phyloP scores from a whole-genome alignment of 2,797 vertebrate genomes.

The Sebastes oblongus region DNA sequence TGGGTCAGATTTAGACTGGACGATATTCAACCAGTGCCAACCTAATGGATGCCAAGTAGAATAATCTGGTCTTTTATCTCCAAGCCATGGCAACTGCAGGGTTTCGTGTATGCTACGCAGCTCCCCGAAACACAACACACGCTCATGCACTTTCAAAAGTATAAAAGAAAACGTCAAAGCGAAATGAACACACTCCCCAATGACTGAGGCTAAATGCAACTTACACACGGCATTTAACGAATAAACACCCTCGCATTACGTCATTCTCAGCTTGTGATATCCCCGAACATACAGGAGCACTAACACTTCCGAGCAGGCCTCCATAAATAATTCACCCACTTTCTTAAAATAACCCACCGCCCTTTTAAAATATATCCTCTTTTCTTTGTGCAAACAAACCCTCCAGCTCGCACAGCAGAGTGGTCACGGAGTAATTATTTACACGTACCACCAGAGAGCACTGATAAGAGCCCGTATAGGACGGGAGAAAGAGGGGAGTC shows the following conservation, averaged over 20 bases:
- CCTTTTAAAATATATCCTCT: conserved; percentile 58
- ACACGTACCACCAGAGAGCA: conserved; percentile 60
- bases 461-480: conserved; percentile 50
- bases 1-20: conserved; percentile 63
- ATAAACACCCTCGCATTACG: neutral
- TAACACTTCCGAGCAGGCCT: conserved; percentile 25
- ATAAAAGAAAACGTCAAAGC: conserved; percentile 26
- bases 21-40: conserved; percentile 35
- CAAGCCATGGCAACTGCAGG: conserved; percentile 44
- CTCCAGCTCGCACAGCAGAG: conserved; percentile 51
- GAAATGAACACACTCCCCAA: neutral
- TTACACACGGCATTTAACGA: neutral
- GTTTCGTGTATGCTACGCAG: conserved; percentile 40
- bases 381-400: conserved; percentile 64
- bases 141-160: neutral
- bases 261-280: conserved; percentile 8
- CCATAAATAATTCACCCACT: conserved; percentile 71
- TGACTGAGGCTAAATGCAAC: conserved; percentile 10
- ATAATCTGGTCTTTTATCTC: conserved; percentile 67
- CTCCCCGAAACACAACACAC: conserved; percentile 17
- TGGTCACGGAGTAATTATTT: conserved; percentile 71
- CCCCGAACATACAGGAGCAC: conserved; percentile 5
- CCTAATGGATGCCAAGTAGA: conserved; percentile 52
- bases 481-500: neutral
- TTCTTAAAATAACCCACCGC: conserved; percentile 69